Base-by-base conservation (phyloP, 2,888 invertebrate species). In the Drosophila pseudotakahashii region DNA sequence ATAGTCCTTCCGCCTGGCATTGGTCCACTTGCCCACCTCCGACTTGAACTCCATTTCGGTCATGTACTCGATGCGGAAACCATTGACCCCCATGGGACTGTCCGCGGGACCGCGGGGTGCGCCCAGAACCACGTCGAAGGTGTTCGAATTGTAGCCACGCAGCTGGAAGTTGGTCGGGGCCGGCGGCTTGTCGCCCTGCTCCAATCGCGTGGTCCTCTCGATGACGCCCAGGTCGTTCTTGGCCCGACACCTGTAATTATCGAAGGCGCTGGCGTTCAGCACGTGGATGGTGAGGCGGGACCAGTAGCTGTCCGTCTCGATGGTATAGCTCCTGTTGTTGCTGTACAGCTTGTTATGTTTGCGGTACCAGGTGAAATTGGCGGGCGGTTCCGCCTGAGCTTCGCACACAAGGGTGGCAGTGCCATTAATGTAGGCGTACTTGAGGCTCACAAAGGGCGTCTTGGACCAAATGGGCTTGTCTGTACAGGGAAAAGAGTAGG, bases 351-450 rank as follows among this genome's bases (percentile, higher is more conserved):
- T 80, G 77, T 91, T 90, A 78, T 91, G 86, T 66, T 89, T 86
- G 59, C 90, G 91, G 58, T 84, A 89, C 94, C 94, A 94, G 52
- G 92, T 92, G 76, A 94, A 94, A 52, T 91, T 92, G n/a, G 94
- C 93, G 14, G 92, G 91, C 0, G 94, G 94, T 81, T 93, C 93
- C 6, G 93, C 93, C 70, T 93, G 92, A 57, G 93, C 94, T 81
- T 93, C 91, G 90, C 95, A 95, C 13, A 93, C 93, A 66, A 95
- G 91, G 87, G 94, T 94, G 3, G 93, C 93, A 34, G 90, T 91
- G 16, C 94, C 94, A 42, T 93, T 93, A 51, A 94, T 78, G 55
- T 91, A 92, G 7, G 90, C 91, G 52, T 90, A 92, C 63, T 90
- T 88, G 30, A 85, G 74, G 50, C 79, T 80, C 7, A 83, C 77